Conservation (phyloP, 2,797 vertebrate genomes). For the Merluccius polli region DNA sequence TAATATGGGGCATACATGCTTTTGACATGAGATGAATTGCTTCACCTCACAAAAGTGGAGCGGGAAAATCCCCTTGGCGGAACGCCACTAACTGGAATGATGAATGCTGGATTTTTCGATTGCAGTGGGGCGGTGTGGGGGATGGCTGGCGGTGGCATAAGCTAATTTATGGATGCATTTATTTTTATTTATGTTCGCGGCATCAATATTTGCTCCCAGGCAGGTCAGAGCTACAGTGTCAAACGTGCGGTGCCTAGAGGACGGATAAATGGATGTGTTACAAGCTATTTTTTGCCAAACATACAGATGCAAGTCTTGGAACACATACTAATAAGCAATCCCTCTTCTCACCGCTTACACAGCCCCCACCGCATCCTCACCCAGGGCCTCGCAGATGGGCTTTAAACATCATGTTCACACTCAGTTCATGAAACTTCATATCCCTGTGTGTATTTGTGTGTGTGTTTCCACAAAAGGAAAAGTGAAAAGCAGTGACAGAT, state of each 20-base stretch:
- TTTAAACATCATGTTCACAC: conserved; percentile 30
- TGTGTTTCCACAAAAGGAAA: neutral
- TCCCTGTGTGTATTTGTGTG: neutral
- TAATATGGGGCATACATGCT: neutral
- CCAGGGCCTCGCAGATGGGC: conserved; percentile 5
- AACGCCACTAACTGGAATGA: conserved; percentile 29
- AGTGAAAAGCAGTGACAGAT: neutral
- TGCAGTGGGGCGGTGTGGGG: conserved; percentile 6
- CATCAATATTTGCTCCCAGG: conserved; percentile 31
- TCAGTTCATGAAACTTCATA: neutral
- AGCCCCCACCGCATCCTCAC: neutral
- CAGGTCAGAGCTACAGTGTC: conserved; percentile 22
- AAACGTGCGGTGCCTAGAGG: conserved; percentile 21
- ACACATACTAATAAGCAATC: conserved; percentile 31
- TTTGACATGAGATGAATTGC: neutral
- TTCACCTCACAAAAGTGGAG: conserved; percentile 21
- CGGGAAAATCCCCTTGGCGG: conserved; percentile 21
- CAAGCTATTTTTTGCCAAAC: conserved; percentile 20
- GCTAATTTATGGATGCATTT: conserved; percentile 55
- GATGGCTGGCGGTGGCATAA: conserved; percentile 17
- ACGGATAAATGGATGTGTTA: conserved; percentile 37
- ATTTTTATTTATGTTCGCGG: conserved; percentile 29
- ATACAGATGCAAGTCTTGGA: conserved; percentile 9
- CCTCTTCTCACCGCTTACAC: conserved; percentile 5
- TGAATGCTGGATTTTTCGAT: conserved; percentile 48